Conservation (phyloP, 2,888 invertebrate genomes). For the Mycalesis mineus region DNA sequence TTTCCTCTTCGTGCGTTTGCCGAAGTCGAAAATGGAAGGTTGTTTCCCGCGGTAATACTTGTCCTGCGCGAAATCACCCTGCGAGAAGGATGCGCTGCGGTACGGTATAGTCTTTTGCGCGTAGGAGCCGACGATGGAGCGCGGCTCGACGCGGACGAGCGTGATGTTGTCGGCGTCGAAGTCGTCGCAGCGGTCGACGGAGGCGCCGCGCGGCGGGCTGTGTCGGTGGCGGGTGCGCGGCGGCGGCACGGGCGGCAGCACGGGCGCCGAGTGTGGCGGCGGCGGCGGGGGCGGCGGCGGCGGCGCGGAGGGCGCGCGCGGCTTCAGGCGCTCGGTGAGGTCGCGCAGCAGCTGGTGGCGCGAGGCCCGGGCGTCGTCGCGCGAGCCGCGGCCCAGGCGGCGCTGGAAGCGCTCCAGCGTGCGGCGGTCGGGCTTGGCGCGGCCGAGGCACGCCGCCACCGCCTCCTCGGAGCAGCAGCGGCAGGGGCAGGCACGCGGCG, state of each 20-base stretch:
- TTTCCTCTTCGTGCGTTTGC: slow-evolving; percentile 48
- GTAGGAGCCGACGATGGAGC: slow-evolving; percentile 80
- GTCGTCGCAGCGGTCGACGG: slow-evolving; percentile 66
- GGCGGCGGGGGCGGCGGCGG: slow-evolving; percentile 55
- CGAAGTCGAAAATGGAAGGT: slow-evolving; percentile 67
- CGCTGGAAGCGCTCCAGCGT: slow-evolving; percentile 90
- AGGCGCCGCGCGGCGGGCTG: slow-evolving; percentile 70
- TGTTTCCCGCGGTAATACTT: slow-evolving; percentile 61
- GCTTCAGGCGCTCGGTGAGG: slow-evolving; percentile 87
- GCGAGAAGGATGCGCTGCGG: slow-evolving; percentile 92
- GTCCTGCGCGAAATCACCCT: slow-evolving; percentile 86
- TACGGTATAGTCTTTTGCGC: slow-evolving; percentile 84
- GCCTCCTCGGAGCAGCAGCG: slow-evolving; percentile 78
- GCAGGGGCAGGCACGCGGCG: slow-evolving; percentile 77
- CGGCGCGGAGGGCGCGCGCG: slow-evolving; percentile 57
- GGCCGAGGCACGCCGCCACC: slow-evolving; percentile 74
- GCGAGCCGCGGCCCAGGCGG: slow-evolving; percentile 81
- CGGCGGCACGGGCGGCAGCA: slow-evolving; percentile 76
- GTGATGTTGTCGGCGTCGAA: slow-evolving; percentile 72
- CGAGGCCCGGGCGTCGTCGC: slow-evolving; percentile 66
- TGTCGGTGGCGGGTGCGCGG: slow-evolving; percentile 73
- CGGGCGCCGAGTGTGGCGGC: slow-evolving; percentile 74
- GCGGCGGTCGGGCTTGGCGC: slow-evolving; percentile 77
- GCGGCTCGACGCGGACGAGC: slow-evolving; percentile 78
- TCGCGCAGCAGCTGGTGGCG: slow-evolving; percentile 86